phyloP scores from a whole-genome alignment of 2,797 vertebrate genomes.

The Cyclopterus lumpus region DNA sequence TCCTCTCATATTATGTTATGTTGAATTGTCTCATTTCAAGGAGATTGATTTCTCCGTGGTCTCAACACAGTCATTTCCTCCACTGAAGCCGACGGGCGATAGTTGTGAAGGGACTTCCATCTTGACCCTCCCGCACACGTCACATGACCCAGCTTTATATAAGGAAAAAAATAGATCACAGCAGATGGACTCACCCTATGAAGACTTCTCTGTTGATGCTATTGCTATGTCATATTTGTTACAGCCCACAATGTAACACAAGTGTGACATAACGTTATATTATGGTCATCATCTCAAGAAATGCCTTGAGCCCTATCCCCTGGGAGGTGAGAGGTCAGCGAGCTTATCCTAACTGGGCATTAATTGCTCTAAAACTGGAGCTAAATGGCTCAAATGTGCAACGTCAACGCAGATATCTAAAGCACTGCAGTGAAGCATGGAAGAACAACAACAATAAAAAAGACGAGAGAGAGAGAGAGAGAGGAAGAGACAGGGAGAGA shows the following conservation, averaged over 20 bases:
- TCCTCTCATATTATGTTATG: not conserved
- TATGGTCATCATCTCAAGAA: not conserved
- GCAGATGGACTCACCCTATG: not conserved
- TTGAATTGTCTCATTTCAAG: not conserved
- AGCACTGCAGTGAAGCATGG: not conserved
- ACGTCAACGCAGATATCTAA: not conserved
- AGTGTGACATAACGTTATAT: too few relatives aligned
- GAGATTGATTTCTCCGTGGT: not conserved
- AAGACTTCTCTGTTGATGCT: not conserved
- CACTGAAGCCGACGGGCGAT: not conserved
- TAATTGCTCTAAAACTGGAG: slow-evolving; percentile 8
- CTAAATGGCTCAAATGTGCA: slow-evolving; percentile 13
- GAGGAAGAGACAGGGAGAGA: slow-evolving; percentile 26
- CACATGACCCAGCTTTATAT: slow-evolving; percentile 2
- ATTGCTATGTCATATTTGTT: not conserved
- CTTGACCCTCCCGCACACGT: not conserved
- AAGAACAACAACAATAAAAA: slow-evolving; percentile 8
- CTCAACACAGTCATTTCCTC: not conserved
- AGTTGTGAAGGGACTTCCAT: not conserved
- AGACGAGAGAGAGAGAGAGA: slow-evolving; percentile 5
- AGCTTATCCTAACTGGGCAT: not conserved
- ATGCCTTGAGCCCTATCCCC: not conserved
- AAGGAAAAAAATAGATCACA: not conserved
- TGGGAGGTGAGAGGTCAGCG: slow-evolving; percentile 26
- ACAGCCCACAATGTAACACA: not conserved